These are phyloP conservation scores for Calcarius ornatus DNA, from an alignment of 2,113 vertebrate species.

Conservation along the genomic window DNA sequence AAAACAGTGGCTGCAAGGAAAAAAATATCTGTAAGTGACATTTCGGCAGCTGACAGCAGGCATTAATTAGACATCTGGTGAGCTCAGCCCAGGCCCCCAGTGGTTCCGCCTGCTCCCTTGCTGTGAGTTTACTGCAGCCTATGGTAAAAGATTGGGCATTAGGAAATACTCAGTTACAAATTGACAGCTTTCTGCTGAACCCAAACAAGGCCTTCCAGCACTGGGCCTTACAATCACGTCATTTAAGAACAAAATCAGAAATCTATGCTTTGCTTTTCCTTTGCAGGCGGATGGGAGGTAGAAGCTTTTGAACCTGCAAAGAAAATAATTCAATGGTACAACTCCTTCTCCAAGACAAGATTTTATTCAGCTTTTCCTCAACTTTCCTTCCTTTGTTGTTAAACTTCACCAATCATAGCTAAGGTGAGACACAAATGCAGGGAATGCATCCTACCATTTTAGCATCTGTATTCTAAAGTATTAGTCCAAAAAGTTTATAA, in stretches of 20 bases:
- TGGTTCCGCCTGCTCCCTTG: conserved; percentile 16
- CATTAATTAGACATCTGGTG: conserved; percentile 77
- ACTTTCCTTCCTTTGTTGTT: background rate
- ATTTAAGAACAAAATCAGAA: background rate
- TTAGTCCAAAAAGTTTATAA: background rate
- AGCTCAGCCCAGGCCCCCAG: conserved; percentile 37
- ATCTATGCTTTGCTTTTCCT: background rate
- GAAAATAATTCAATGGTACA: background rate
- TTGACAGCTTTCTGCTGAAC: conserved; percentile 52
- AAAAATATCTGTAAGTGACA: conserved; percentile 70
- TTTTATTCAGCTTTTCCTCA: background rate
- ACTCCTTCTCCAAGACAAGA: background rate
- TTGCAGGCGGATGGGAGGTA: background rate
- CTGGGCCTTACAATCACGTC: background rate
- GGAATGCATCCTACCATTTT: background rate
- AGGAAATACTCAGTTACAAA: conserved; percentile 55
- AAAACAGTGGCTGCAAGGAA: conserved; percentile 84
- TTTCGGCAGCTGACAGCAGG: conserved; percentile 71
- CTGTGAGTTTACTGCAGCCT: conserved; percentile 28
- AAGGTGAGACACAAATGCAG: background rate
- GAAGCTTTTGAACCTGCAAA: background rate
- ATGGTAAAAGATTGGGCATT: background rate
- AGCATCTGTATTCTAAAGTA: background rate
- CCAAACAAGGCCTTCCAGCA: conserved; percentile 24
- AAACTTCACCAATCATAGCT: background rate